phyloP scores from a whole-genome alignment of 1,140 invertebrate species.

The Pentalonia nigronervosa region DNA sequence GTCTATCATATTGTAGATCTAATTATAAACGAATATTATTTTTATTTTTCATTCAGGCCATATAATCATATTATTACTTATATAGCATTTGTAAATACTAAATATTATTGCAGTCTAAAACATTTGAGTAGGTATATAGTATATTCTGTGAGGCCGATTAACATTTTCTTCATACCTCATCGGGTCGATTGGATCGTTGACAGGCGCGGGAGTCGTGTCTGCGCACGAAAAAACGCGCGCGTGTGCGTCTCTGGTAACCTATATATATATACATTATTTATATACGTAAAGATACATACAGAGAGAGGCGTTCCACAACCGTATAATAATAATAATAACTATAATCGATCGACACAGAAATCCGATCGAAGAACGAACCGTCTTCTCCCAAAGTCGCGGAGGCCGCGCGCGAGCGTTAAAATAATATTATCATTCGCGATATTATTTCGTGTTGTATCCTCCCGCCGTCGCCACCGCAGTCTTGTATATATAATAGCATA shows the following conservation, averaged over 20 bases:
- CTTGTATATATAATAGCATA: background rate
- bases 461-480: background rate
- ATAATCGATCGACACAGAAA: background rate
- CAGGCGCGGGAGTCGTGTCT: background rate
- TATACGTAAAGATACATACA: background rate
- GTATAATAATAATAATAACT: background rate
- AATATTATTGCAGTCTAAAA: background rate
- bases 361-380: background rate
- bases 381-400: background rate
- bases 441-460: background rate
- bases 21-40: background rate
- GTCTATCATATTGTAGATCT: background rate
- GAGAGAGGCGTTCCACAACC: background rate
- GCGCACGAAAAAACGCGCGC: background rate
- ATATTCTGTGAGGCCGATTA: background rate
- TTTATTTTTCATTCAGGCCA: background rate
- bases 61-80: background rate
- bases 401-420: background rate
- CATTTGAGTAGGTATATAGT: background rate
- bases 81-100: background rate
- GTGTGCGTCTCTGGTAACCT: background rate
- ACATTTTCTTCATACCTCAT: background rate
- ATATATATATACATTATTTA: background rate
- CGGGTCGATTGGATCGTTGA: background rate
- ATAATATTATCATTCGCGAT: background rate